Conservation (phyloP, 2,113 vertebrate species). For the Podarcis raffonei region DNA sequence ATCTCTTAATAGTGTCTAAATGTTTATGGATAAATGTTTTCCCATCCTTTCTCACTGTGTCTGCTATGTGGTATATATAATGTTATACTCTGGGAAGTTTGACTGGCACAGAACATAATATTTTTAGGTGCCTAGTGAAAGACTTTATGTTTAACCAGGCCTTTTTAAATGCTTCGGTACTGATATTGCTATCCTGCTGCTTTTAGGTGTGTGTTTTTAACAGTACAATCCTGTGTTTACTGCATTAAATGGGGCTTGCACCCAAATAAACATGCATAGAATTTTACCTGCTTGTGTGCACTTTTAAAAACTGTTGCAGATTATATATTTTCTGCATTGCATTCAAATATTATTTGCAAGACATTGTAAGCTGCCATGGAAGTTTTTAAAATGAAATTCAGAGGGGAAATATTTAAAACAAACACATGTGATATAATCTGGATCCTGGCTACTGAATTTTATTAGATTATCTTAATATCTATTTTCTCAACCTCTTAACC, state of each 20-base stretch:
- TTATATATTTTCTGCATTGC: not conserved
- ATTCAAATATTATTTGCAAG: not conserved
- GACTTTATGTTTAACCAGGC: not conserved
- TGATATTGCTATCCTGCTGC: not conserved
- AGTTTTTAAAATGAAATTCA: not conserved
- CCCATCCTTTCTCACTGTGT: too few species aligned
- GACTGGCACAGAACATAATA: not conserved
- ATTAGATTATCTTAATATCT: accelerated
- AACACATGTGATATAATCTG: not conserved
- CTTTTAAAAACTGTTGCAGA: not conserved
- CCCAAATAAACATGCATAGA: not conserved
- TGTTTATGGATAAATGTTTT: too few species aligned
- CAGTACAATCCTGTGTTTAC: not conserved
- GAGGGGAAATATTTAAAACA: not conserved
- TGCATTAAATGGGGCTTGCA: not conserved
- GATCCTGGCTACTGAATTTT: not conserved
- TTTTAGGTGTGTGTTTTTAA: not conserved
- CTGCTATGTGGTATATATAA: not conserved
- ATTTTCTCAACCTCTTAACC: not conserved
- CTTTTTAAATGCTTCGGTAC: not conserved
- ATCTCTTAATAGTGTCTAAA: too few species aligned
- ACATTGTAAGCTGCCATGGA: not conserved
- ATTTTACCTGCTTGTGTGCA: not conserved
- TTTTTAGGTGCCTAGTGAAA: not conserved
- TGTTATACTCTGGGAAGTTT: not conserved